Base-by-base conservation (phyloP, 2,888 invertebrate genomes). In the Cosmia pyralina region DNA sequence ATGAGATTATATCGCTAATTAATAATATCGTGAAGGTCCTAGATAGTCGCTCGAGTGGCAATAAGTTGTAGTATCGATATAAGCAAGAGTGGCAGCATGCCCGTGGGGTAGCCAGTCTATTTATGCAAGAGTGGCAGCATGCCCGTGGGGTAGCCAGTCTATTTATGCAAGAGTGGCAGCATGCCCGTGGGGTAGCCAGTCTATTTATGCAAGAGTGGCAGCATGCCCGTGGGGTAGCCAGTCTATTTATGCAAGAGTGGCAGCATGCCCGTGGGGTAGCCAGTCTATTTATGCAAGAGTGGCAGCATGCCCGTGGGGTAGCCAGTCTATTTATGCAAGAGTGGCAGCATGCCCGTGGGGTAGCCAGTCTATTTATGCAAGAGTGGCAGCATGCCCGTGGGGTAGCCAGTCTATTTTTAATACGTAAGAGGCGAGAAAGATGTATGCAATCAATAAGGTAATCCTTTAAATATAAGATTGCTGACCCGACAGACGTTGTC, bases 1-100 rank as follows among this genome's bases (percentile, higher is more conserved):
- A 38, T 38, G 28, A 38, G 6, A 38, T 38, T 78, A 79, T 72
- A 76, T 69, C 70, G 71, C 75, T 84, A 84, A 87, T 82, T 90
- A 89, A 89, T 87, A 87, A 88, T 85, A 88, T 79, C 75, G 69
- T 75, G 73, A 79, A 77, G 80, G 88, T 77, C 84, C 86, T 75
- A 88, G 87, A 90, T 88, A 89, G 73, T 72, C 85, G 71, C 53
- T 90, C 84, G 75, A 90, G 90, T 90, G 91, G 87, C 81, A 88
- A 88, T 91, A 90, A 92, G 73, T 53, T 64, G 75, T 57, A 22
- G 55, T 89, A 90, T 90, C 76, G 90, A 91, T 90, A 88, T 79
- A 58, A 66, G 72, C 50, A 53, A 58, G 55, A 64, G 52, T 64
- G 44, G 60, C 53, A 41, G 11, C 69, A 22, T 60, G 44, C n/a